Base-by-base conservation (phyloP, 2,113 vertebrate genomes). In the Gobius niger region DNA sequence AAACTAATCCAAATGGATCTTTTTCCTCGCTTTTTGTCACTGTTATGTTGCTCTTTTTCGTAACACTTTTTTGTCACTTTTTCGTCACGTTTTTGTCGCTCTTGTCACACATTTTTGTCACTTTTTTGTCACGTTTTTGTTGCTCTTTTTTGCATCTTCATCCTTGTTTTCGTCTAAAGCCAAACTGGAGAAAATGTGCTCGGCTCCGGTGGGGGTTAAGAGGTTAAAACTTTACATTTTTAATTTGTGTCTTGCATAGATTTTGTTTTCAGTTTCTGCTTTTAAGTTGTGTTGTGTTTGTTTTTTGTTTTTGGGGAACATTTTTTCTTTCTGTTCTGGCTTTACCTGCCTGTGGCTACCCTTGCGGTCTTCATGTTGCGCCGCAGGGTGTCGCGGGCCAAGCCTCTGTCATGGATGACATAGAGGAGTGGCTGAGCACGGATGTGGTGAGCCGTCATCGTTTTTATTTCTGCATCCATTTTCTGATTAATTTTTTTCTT, bases 351-450 rank as follows among this genome's bases (percentile, higher is more conserved):
- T 1, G 87, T 92, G 93, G 90, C 90, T 92, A 88, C 90, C 85
- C 65, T 70, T 80, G 82, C 81, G 71, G 89, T 89, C 92, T 91
- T 81, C 83, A 87, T 90, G 87, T 91, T 92, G 88, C 90, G 90
- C 87, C 59, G 70, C 93, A 99, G 96, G 94, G 94, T 85, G 95
- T 92, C 57, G 94, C 94, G 87, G 90, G 91, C 77, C 96, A 98
- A 93, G 92, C 96, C 94, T 97, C 96, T 94, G 95, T 98, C 93
- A 98, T 99, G 98, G 97, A 99, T 95, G 98, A 99, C 95, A 98
- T 99, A 95, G 98, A 99, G 95, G 94, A 98, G 89, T 99, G 98
- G 98, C 96, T 99, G 90, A 91, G 95, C 94, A 95, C 95, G 69
- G 98, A 99, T 88, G 94, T 99, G 98, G 98, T 99, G 96, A 98